These are phyloP conservation scores for Drosophila suzukii DNA, from an alignment of 1,140 invertebrate genomes.

Conservation along the genomic window DNA sequence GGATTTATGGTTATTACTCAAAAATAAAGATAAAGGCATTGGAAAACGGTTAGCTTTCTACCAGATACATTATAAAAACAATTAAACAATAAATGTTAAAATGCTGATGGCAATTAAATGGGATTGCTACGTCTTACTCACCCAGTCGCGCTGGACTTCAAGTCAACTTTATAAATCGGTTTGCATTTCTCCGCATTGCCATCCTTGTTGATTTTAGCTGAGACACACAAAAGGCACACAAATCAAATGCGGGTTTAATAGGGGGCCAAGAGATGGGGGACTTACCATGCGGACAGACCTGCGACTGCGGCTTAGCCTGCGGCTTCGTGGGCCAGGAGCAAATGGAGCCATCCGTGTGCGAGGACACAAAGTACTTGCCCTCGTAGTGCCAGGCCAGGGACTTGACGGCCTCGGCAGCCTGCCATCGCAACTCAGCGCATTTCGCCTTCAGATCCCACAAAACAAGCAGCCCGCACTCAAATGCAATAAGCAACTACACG, in stretches of 20 bases:
- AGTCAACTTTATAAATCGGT: conserved; percentile 97
- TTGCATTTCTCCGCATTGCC: conserved; percentile 95
- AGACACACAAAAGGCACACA: neutral
- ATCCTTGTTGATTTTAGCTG: conserved; percentile 88
- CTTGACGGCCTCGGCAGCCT: conserved; percentile 91
- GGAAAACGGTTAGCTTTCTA: neutral
- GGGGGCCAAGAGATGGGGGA: neutral
- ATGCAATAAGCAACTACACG: conserved; percentile 96
- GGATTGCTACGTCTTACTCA: conserved; percentile 85
- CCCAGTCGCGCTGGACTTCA: conserved; percentile 95
- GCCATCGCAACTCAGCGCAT: conserved; percentile 92
- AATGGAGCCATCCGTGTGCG: conserved; percentile 97
- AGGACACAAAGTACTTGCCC: conserved; percentile 99
- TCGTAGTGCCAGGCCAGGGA: conserved; percentile 98
- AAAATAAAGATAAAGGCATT: conserved; percentile 11
- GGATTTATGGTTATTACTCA: neutral
- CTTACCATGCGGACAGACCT: conserved; percentile 96
- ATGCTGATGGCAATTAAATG: neutral
- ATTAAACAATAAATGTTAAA: neutral
- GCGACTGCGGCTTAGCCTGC: conserved; percentile 90
- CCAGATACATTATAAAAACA: conserved; percentile 4
- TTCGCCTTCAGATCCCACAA: conserved; percentile 97
- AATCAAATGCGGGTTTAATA: conserved; percentile 4
- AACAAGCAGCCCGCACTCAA: conserved; percentile 96
- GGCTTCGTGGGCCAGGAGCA: conserved; percentile 95